These are phyloP conservation scores for Drosophila yakuba DNA, from an alignment of 1,140 invertebrate genomes.

Conservation along the genomic window DNA sequence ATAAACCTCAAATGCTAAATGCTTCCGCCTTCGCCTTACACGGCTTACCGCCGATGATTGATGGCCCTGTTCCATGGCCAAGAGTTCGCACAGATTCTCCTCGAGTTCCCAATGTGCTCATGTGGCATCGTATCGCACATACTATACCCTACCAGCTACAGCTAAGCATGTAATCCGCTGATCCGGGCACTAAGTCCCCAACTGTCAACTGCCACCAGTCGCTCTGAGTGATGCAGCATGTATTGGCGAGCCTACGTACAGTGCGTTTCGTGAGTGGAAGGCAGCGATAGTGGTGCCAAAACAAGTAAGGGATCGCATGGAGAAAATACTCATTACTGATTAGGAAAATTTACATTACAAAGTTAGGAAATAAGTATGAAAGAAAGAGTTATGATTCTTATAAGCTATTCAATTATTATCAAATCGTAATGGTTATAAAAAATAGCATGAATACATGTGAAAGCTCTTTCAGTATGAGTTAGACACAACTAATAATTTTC, in stretches of 20 bases:
- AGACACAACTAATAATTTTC: too few species aligned
- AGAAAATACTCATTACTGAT: neutral
- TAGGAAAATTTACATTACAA: too few species aligned
- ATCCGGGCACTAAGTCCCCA: constrained; percentile 43
- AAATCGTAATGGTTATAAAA: too few species aligned
- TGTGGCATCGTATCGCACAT: neutral
- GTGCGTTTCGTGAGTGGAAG: constrained; percentile 3
- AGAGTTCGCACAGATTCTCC: constrained; percentile 53
- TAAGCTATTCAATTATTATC: too few species aligned
- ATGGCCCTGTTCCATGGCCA: constrained; percentile 46
- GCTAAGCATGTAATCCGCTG: constrained; percentile 54
- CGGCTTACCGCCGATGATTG: constrained; percentile 61
- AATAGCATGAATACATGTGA: too few species aligned
- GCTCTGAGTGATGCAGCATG: constrained; percentile 37
- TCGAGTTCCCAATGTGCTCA: constrained; percentile 12
- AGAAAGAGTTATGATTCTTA: too few species aligned
- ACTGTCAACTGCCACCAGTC: constrained; percentile 45
- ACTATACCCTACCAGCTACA: constrained; percentile 23
- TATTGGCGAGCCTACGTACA: constrained; percentile 11
- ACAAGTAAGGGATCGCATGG: neutral
- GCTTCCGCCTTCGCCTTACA: constrained; percentile 60
- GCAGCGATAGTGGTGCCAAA: neutral
- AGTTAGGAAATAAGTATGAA: too few species aligned
- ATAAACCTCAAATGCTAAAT: constrained; percentile 48
- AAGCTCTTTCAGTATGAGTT: too few species aligned